phyloP scores from a whole-genome alignment of 2,113 vertebrate genomes.

The Elaphurus davidianus region DNA sequence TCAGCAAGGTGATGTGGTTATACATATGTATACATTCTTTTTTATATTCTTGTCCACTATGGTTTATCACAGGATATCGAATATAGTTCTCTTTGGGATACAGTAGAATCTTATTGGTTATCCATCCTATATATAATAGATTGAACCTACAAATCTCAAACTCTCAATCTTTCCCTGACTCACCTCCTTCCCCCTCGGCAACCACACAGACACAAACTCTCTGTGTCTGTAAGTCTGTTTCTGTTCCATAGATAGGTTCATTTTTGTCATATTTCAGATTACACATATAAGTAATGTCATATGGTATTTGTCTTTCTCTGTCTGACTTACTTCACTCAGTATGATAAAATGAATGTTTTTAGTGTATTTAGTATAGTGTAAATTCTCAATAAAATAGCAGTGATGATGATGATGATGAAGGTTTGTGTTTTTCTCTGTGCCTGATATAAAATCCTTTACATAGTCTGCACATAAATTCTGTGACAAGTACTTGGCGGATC shows the following conservation, averaged over 20 bases:
- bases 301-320: neutral
- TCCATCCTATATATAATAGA: neutral
- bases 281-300: neutral
- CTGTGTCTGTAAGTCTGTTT: neutral
- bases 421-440: neutral
- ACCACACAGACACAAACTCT: neutral
- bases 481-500: neutral
- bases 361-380: neutral
- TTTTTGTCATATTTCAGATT: neutral
- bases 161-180: neutral
- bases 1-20: neutral
- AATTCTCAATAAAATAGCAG: neutral
- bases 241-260: neutral
- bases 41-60: neutral
- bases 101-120: neutral
- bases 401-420: neutral
- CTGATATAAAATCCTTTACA: neutral
- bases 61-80: neutral
- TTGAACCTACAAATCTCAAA: neutral
- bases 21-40: neutral
- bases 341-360: neutral
- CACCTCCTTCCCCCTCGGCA: neutral
- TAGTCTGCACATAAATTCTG: neutral
- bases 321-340: neutral
- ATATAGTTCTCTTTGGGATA: neutral